Evolutionary conservation across 2,113 vertebrate species (phyloP).

Genomic region (Heterochromis multidens): DNA sequence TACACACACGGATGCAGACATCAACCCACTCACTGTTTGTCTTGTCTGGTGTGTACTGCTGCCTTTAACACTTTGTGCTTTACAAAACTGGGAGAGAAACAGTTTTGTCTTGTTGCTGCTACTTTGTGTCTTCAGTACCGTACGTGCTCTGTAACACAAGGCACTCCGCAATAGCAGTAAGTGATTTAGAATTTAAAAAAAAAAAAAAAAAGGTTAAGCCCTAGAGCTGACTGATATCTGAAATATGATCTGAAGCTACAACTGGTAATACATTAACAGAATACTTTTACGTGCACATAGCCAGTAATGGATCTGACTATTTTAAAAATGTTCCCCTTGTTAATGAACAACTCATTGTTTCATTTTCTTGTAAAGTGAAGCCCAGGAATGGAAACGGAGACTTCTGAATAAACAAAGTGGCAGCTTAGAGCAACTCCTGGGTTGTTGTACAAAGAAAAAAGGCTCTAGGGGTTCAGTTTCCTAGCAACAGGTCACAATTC

Average conservation of each 20-base stretch:
- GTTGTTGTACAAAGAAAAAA: conserved; percentile 33
- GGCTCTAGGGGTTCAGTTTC: conserved; percentile 55
- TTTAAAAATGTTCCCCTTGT: background rate
- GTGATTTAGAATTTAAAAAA: background rate
- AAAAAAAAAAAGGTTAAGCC: background rate
- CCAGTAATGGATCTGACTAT: background rate
- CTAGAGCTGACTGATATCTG: background rate
- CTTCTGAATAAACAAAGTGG: conserved; percentile 59
- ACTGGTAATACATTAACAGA: background rate
- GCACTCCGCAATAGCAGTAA: background rate
- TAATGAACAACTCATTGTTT: background rate
- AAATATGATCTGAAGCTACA: background rate
- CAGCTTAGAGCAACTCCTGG: conserved; percentile 37
- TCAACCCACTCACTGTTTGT: background rate
- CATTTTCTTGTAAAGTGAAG: background rate
- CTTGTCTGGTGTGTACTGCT: background rate
- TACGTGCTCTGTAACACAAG: background rate
- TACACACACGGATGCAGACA: background rate
- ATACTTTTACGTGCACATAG: background rate
- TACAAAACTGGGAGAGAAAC: background rate
- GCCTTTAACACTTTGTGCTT: background rate
- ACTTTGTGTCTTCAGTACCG: background rate
- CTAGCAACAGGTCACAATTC: conserved; percentile 63
- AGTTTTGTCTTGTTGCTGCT: background rate
- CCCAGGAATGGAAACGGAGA: conserved; percentile 50